Percentiles rank a stretch among this genome's conserved stretches.
Evolutionary conservation across 2,888 invertebrate species (phyloP).

Genomic region (Morpho achilles): DNA sequence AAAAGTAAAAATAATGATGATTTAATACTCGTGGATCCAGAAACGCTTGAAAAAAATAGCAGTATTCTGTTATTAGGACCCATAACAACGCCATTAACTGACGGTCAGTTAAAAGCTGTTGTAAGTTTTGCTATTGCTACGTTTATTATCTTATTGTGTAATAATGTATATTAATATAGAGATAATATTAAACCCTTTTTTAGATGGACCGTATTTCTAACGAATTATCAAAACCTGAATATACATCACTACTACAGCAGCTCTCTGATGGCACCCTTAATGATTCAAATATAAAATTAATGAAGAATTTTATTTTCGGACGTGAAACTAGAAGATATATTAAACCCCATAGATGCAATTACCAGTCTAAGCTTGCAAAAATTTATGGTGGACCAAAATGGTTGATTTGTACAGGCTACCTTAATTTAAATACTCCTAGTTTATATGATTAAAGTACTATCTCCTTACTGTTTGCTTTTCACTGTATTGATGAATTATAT

Average conservation of each 20-base stretch:
- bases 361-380: constrained; percentile 57
- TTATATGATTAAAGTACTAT: constrained; percentile 45
- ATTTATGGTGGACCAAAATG: constrained; percentile 65
- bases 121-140: constrained; percentile 39
- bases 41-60: constrained; percentile 60
- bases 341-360: constrained; percentile 69
- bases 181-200: constrained; percentile 24
- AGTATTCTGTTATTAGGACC: constrained; percentile 65
- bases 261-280: constrained; percentile 52
- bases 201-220: constrained; percentile 62
- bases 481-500: too few species aligned
- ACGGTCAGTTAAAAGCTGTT: constrained; percentile 55
- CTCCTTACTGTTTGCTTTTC: too few species aligned
- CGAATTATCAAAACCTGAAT: constrained; percentile 63
- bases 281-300: constrained; percentile 43
- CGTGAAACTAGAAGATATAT: constrained; percentile 64
- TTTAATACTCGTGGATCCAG: constrained; percentile 61
- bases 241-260: constrained; percentile 55
- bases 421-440: constrained; percentile 65
- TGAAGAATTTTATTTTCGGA: constrained; percentile 55
- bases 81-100: constrained; percentile 52
- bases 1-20: constrained; percentile 53
- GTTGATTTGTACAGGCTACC: constrained; percentile 67
- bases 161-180: neutral
- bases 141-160: neutral